Evolutionary conservation across 2,113 vertebrate species (phyloP), one percentile per base, ranked within the genome.

Genomic region (Acanthisitta chloris): DNA sequence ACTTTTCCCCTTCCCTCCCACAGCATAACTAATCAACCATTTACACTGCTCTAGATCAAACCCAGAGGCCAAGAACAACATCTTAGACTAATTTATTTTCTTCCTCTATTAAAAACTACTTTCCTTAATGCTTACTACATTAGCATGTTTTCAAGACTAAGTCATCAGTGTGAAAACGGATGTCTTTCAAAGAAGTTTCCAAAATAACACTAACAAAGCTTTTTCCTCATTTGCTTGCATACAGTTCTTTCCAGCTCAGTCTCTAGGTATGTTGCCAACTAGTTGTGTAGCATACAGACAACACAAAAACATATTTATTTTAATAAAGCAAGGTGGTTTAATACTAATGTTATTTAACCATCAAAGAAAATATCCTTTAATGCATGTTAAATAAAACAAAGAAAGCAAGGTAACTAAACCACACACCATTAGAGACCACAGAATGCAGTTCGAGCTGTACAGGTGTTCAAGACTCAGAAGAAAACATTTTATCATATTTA

Each of bases 391-490:
- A 49, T 4, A 72, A 8, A 84, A 64, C 31, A 45, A 88, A 42
- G 9, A 23, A 78, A 61, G 25, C 8, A 57, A 59, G 17, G 10
- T 46, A 64, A 23, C 16, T 54, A 58, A 81, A 80, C 7, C 2
- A 25, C 4, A 29, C 6, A 26, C 0, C 2, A 28, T 10, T 51
- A 83, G 40, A 0, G 0, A 57, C 21, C 21, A 62, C 1, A 29
- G 12, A 59, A 66, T 7, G 9, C 17, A 43, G 19, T 51, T 46
- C 33, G 14, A 28, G 62, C 29, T 70, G 66, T 26, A 55, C 7
- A 79, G 45, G 12, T 48, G 13, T 46, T 70, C 18, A 18, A 4
- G 14, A 42, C 43, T 70, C 54, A 54, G 55, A 81, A 74, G 5
- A 12, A 69, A 70, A 74, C 10, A 45, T 51, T 45, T 36, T 87